Base-by-base conservation (phyloP, 2,797 vertebrate species). In the Macropodus opercularis region DNA sequence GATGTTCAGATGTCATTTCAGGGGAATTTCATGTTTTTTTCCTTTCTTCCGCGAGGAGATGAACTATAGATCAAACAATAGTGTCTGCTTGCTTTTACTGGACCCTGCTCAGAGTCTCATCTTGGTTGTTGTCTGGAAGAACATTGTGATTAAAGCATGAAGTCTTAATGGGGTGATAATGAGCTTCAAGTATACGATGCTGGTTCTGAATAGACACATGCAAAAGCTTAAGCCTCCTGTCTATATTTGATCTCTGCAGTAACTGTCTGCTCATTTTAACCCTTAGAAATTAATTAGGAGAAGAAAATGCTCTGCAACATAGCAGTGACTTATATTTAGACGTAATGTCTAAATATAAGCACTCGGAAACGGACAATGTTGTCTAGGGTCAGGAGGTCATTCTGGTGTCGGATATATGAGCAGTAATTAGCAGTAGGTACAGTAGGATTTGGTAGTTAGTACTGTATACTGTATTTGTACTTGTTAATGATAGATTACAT, bases 1-100 rank as follows among this genome's bases (percentile, higher is more conserved):
- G 91, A 93, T 87, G 90, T 91, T 85, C 80, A 85, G 73, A 87
- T 91, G 90, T 91, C 90, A 87, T 89, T 91, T 84, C 62, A 60
- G 81, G 69, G 83, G 77, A 84, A 89, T 86, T 91, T 87, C 85
- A 89, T 89, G 85, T 84, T 81, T 83, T 77, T 54, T 70, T 88
- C 83, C 70, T 63, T 72, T 75, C 69, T 59, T 77, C 65, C n/a
- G 58, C 23, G 67, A 76, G 59, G 72, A 83, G 77, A 87, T 79
- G 76, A 55, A 42, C 26, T 57, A 88, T 83, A 77, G 77, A 86
- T 89, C 77, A 80, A 69, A 69, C 49, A 70, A 78, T 74, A 70
- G 78, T 59, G 71, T 82, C 75, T 61, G 42, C 56, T 69, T n/a
- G 56, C 67, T 63, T 80, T 81, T 72, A 78, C 68, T 51, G 57